Conservation (phyloP, 2,888 invertebrate species). For the Xylota segnis region DNA sequence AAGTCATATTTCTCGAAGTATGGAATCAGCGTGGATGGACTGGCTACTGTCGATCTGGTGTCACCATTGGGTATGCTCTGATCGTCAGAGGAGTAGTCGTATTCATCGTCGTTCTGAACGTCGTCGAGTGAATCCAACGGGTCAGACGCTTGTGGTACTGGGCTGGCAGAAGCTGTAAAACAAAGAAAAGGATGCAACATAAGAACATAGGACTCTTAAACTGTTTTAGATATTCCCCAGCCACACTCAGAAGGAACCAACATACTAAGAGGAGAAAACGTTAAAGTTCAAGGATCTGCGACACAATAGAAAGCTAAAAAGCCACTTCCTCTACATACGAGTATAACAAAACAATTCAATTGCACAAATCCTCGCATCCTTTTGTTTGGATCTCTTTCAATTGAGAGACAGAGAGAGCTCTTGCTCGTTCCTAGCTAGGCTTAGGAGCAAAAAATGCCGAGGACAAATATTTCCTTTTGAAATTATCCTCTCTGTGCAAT, state of each 20-base stretch:
- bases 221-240: not conserved
- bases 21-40: constrained; percentile 20
- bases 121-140: constrained; percentile 12
- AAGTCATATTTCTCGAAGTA: constrained; percentile 40
- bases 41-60: constrained; percentile 22
- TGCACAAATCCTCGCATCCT: constrained; percentile 37
- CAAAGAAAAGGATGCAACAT: not conserved
- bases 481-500: constrained; percentile 48
- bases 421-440: not conserved
- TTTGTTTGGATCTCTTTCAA: constrained; percentile 23
- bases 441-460: constrained; percentile 6
- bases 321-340: constrained; percentile 37
- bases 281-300: constrained; percentile 43
- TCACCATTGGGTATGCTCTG: constrained; percentile 35
- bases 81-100: constrained; percentile 64
- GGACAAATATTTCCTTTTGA: constrained; percentile 44
- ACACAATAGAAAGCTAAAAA: constrained; percentile 20
- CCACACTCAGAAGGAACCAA: not conserved
- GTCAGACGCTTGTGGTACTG: constrained; percentile 18
- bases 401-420: constrained; percentile 25
- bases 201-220: not conserved
- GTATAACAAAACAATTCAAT: constrained; percentile 34
- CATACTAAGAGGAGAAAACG: not conserved
- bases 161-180: constrained; percentile 44
- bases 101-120: constrained; percentile 60